Evolutionary conservation across 2,113 vertebrate species (phyloP).

Genomic region (Hucho hucho): DNA sequence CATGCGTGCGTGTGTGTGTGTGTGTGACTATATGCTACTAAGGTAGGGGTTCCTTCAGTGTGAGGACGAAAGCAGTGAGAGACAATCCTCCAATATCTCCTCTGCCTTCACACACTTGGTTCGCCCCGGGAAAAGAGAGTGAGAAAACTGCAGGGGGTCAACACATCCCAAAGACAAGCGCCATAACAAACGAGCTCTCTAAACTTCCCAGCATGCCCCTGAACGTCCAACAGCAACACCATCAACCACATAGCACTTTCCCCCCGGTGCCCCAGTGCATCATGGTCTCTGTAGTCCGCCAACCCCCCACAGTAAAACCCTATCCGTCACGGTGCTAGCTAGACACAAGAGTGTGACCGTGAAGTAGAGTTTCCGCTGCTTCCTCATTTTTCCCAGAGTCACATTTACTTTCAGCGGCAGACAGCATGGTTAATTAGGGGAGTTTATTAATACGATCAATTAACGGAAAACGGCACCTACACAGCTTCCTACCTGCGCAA

Average conservation of each 20-base stretch:
- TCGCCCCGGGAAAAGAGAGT: no score
- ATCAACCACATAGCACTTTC: slow-evolving; percentile 39
- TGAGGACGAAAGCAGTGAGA: background rate
- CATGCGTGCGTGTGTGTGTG: slow-evolving; percentile 2
- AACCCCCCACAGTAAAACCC: slow-evolving; percentile 17
- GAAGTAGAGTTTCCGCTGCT: slow-evolving; percentile 26
- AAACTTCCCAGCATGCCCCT: slow-evolving; percentile 36
- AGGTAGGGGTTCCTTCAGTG: background rate
- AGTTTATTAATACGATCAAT: slow-evolving; percentile 42
- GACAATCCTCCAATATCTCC: no score
- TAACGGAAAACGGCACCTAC: slow-evolving; percentile 37
- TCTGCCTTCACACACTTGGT: no score
- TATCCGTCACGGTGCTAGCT: background rate
- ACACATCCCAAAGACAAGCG: slow-evolving; percentile 21
- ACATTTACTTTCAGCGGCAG: slow-evolving; percentile 32
- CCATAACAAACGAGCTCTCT: slow-evolving; percentile 10
- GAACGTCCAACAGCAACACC: slow-evolving; percentile 41
- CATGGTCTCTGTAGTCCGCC: slow-evolving; percentile 31
- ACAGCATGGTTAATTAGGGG: slow-evolving; percentile 44
- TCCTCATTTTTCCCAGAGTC: slow-evolving; percentile 32
- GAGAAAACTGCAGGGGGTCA: background rate
- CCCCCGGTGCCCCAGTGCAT: slow-evolving; percentile 36
- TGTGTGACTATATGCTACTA: background rate
- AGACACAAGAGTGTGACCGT: no score
- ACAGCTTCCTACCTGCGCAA: slow-evolving; percentile 30